Evolutionary conservation across 2,888 invertebrate species (phyloP).

Genomic region (Endomychus coccineus): DNA sequence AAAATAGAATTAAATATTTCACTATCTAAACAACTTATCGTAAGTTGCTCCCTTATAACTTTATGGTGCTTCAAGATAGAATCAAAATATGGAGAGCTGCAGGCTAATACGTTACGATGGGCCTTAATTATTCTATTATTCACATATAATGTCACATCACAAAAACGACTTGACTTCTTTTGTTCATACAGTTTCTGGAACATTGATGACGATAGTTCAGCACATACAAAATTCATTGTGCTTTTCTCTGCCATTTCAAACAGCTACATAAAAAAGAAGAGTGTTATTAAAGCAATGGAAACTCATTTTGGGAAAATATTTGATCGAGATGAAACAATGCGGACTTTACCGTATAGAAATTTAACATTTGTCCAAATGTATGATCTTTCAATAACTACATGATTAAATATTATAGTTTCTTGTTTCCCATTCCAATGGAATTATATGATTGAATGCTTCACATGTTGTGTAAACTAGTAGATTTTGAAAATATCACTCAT

Average conservation of each 20-base stretch:
- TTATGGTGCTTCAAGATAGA: conserved; percentile 51
- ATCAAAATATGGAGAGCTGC: conserved; percentile 58
- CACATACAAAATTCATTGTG: conserved; percentile 40
- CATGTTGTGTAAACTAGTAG: too few relatives aligned
- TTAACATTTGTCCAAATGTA: too few relatives aligned
- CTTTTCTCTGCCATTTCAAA: conserved; percentile 36
- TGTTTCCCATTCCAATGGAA: too few relatives aligned
- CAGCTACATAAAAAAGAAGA: too few relatives aligned
- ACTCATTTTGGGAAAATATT: too few relatives aligned
- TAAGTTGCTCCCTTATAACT: conserved; percentile 49
- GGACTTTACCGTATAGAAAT: too few relatives aligned
- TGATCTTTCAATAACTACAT: too few relatives aligned
- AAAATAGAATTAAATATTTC: conserved; percentile 53
- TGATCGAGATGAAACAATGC: too few relatives aligned
- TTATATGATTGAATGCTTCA: too few relatives aligned
- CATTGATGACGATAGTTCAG: conserved; percentile 37
- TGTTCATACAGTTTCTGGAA: conserved; percentile 44
- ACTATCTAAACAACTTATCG: conserved; percentile 50
- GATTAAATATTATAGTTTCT: too few relatives aligned
- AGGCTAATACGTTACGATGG: conserved; percentile 56
- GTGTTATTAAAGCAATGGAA: too few relatives aligned
- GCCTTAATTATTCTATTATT: conserved; percentile 52
- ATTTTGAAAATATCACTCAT: too few relatives aligned
- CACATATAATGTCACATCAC: conserved; percentile 54
- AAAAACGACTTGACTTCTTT: conserved; percentile 51